phyloP scores from a whole-genome alignment of 2,113 vertebrate genomes.

The Tinamus guttatus region DNA sequence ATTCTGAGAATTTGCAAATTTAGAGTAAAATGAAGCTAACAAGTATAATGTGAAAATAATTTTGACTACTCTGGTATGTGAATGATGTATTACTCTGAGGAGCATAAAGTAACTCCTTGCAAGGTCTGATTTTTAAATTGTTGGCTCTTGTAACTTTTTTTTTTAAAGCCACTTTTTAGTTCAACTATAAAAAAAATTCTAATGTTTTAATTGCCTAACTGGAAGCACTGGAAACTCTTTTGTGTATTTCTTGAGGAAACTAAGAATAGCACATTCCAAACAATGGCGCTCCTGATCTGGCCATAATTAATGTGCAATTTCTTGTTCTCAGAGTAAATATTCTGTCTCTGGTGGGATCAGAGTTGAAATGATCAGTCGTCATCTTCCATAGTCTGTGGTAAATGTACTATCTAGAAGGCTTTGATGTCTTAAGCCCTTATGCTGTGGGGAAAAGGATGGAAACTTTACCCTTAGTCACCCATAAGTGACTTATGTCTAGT shows the following conservation, averaged over 20 bases:
- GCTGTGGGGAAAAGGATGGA: background rate
- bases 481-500: background rate
- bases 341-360: background rate
- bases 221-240: background rate
- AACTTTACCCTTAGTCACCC: rapidly evolving
- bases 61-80: background rate
- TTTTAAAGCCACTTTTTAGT: background rate
- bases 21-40: background rate
- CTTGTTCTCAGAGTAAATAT: background rate
- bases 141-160: background rate
- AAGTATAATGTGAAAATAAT: background rate
- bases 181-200: background rate
- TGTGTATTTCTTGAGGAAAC: background rate
- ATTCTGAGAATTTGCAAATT: background rate
- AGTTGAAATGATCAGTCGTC: background rate
- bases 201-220: background rate
- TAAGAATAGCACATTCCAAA: background rate
- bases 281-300: background rate
- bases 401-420: background rate
- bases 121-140: background rate
- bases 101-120: background rate
- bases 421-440: background rate
- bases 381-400: background rate
- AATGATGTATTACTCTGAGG: background rate
- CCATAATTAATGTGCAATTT: background rate